These are phyloP conservation scores for Oreochromis tanganicae DNA, from an alignment of 2,113 vertebrate species.

Conservation along the genomic window DNA sequence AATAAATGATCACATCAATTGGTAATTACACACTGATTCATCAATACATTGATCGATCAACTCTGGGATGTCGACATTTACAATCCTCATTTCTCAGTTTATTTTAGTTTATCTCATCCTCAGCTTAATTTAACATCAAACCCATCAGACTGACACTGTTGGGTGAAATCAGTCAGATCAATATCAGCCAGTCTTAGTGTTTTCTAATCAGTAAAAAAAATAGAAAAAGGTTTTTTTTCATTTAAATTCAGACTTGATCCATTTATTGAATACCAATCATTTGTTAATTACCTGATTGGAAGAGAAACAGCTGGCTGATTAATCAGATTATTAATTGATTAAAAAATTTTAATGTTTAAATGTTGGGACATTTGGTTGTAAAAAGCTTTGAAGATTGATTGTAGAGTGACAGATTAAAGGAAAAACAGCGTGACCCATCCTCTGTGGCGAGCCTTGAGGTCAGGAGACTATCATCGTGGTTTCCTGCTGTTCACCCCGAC, in stretches of 20 bases:
- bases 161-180: background rate
- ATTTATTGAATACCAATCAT: background rate
- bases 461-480: background rate
- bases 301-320: background rate
- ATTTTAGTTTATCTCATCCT: background rate
- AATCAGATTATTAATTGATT: background rate
- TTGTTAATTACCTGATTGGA: background rate
- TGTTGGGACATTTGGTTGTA: background rate
- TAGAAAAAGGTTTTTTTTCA: background rate
- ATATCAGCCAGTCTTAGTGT: background rate
- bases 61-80: background rate
- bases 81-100: fast-evolving
- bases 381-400: background rate
- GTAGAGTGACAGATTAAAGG: background rate
- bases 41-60: background rate
- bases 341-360: background rate
- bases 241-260: background rate
- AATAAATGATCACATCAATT: background rate
- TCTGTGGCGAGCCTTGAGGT: background rate
- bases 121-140: background rate
- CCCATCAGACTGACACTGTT: background rate
- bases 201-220: background rate
- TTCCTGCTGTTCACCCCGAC: background rate
- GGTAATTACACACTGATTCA: background rate
- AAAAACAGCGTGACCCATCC: background rate